Evolutionary conservation across 1,140 invertebrate species (phyloP).

Genomic region (Hylaeus anthracinus): DNA sequence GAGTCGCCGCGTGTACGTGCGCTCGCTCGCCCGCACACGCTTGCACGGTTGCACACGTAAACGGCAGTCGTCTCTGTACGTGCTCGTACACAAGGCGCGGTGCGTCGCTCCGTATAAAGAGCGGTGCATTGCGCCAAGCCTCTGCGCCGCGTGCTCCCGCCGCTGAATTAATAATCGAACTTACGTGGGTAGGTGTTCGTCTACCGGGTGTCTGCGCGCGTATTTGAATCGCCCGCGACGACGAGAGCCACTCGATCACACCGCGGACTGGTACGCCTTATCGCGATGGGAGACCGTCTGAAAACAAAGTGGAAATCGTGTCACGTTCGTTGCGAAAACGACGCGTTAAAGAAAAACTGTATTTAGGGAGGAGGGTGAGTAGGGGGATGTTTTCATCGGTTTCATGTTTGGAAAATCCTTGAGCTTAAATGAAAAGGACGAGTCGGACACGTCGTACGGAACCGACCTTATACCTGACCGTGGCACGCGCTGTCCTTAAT

Average conservation of each 20-base stretch:
- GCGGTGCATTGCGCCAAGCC: conserved; percentile 42
- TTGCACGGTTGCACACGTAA: background rate
- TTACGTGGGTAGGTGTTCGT: conserved; percentile 42
- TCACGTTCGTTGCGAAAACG: background rate
- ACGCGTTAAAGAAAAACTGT: too few relatives aligned
- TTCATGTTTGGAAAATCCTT: too few relatives aligned
- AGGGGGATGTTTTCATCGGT: too few relatives aligned
- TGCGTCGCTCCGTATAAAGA: conserved; percentile 42
- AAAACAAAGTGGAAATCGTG: conserved; percentile 9
- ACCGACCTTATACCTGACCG: too few relatives aligned
- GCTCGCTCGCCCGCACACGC: conserved; percentile 15
- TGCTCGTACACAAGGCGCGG: background rate
- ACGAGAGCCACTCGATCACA: background rate
- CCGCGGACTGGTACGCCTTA: background rate
- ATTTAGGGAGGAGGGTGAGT: too few relatives aligned
- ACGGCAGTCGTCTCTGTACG: background rate
- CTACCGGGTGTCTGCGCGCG: conserved; percentile 39
- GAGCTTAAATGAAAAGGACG: too few relatives aligned
- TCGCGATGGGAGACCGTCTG: background rate
- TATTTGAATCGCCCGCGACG: background rate
- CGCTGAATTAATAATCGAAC: conserved; percentile 54
- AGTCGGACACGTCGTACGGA: too few relatives aligned
- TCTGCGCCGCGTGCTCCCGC: conserved; percentile 16
- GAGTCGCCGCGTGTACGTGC: conserved; percentile 25
- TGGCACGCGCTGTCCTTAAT: too few relatives aligned